Conservation (phyloP, 2,888 invertebrate genomes). For the Calephelis perditalis region DNA sequence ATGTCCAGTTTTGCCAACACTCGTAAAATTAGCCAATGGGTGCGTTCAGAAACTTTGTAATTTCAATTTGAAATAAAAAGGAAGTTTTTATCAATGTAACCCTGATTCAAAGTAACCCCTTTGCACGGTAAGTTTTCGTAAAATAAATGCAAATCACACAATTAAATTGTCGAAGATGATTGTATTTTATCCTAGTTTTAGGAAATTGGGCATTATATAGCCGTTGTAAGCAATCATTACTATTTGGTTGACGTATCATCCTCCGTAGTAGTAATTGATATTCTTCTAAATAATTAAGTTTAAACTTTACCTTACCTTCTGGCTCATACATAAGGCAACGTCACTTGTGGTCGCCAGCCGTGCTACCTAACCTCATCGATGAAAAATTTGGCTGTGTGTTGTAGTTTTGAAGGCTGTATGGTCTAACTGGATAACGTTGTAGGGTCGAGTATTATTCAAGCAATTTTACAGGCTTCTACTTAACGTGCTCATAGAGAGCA, state of each 20-base stretch:
- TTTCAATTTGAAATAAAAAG: too few relatives aligned
- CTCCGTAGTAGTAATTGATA: conserved; percentile 3
- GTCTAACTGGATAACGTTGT: neutral
- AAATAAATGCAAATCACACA: neutral
- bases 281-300: conserved; percentile 3
- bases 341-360: conserved; percentile 5
- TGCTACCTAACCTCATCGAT: neutral
- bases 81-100: too few relatives aligned
- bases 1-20: too few relatives aligned
- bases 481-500: neutral
- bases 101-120: too few relatives aligned
- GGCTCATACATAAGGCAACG: conserved; percentile 2
- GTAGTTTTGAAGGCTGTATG: too few relatives aligned
- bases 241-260: conserved; percentile 3
- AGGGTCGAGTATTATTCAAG: conserved; percentile 1
- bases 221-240: conserved; percentile 1
- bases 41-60: too few relatives aligned
- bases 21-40: too few relatives aligned
- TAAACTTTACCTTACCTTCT: neutral
- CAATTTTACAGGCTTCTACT: conserved; percentile 1
- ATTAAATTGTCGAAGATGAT: neutral
- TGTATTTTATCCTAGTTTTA: conserved; percentile 2
- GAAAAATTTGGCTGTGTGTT: conserved; percentile 4
- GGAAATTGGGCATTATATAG: conserved; percentile 1
- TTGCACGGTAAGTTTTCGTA: conserved; percentile 6